These are phyloP conservation scores for Cyprinodon tularosa DNA, from an alignment of 2,113 vertebrate genomes.

Conservation along the genomic window DNA sequence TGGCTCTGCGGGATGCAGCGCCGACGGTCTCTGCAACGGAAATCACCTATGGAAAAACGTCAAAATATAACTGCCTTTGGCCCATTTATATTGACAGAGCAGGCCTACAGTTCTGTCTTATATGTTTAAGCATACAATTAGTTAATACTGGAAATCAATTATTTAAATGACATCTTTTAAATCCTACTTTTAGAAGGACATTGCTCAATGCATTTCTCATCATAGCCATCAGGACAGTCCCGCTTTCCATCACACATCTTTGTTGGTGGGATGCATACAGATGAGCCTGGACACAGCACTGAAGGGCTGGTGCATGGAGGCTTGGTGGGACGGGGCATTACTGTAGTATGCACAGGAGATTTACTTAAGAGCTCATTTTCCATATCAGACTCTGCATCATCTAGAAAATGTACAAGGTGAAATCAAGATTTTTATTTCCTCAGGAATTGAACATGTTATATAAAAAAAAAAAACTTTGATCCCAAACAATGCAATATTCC, in stretches of 20 bases:
- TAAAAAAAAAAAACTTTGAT: neutral
- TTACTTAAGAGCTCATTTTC: neutral
- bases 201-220: neutral
- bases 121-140: neutral
- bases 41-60: neutral
- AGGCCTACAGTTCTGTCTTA: neutral
- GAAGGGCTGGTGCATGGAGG: neutral
- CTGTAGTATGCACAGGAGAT: neutral
- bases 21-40: constrained; percentile 3
- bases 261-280: neutral
- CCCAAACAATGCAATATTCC: neutral
- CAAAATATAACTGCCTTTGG: neutral
- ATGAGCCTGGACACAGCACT: neutral
- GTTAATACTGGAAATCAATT: too few species aligned
- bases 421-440: too few species aligned
- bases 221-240: constrained; percentile 7
- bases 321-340: neutral
- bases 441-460: too few species aligned
- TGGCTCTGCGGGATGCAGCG: neutral
- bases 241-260: neutral
- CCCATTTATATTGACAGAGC: neutral
- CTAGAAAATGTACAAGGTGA: neutral
- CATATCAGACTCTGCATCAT: neutral
- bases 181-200: neutral
- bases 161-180: neutral